Conservation (phyloP, 2,113 vertebrate species). For the Aix galericulata region DNA sequence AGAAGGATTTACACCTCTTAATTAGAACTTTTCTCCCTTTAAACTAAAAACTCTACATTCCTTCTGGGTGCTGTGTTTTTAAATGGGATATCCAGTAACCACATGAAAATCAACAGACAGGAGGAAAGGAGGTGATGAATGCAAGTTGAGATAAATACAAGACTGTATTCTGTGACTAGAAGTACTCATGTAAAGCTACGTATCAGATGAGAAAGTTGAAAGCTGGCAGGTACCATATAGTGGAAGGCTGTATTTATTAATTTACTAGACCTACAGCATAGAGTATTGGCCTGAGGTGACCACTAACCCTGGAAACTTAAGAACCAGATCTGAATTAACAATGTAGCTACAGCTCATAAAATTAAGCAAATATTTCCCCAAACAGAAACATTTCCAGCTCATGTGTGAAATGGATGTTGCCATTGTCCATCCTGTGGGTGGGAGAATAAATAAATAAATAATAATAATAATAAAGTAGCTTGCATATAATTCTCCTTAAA, state of each 20-base stretch:
- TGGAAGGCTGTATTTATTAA: slow-evolving; percentile 28
- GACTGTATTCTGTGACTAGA: slow-evolving; percentile 14
- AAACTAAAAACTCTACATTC: slow-evolving; percentile 23
- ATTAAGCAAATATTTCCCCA: slow-evolving; percentile 68
- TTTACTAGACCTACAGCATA: slow-evolving; percentile 68
- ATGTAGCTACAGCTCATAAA: slow-evolving; percentile 58
- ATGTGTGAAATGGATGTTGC: neutral
- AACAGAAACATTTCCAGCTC: slow-evolving; percentile 23
- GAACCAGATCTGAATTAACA: slow-evolving; percentile 64
- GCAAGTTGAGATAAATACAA: neutral
- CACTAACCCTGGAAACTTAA: slow-evolving; percentile 48
- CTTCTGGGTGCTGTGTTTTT: slow-evolving; percentile 29
- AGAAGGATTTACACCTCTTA: slow-evolving; percentile 69
- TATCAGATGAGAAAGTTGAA: slow-evolving; percentile 2
- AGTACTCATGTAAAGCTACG: neutral
- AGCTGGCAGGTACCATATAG: slow-evolving; percentile 5
- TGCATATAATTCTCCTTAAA: neutral
- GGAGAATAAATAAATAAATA: neutral
- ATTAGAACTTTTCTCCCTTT: slow-evolving; percentile 55
- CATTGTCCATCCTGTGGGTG: neutral
- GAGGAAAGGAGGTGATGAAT: neutral
- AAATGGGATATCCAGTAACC: neutral
- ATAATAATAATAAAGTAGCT: neutral
- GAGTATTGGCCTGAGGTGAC: slow-evolving; percentile 50
- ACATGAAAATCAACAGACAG: neutral